Percentiles rank a stretch among this genome's conserved stretches.
These are phyloP conservation scores for Fragum sueziense DNA, from an alignment of 2,888 invertebrate species.

Conservation along the genomic window DNA sequence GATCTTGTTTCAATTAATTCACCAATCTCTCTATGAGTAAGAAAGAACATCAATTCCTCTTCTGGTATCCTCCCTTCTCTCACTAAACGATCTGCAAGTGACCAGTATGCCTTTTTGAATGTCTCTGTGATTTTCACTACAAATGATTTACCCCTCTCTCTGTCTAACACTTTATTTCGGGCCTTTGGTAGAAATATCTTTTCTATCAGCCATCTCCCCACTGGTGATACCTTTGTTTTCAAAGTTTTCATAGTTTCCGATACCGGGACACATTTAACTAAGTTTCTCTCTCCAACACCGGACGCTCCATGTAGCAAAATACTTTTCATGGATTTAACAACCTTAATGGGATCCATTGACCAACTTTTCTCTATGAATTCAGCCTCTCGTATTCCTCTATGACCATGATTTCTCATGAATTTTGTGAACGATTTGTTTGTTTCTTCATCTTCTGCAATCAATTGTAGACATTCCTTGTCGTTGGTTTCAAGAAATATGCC, in stretches of 20 bases:
- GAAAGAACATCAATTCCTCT: conserved; percentile 86
- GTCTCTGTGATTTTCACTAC: conserved; percentile 84
- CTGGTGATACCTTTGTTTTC: neutral
- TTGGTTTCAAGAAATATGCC: neutral
- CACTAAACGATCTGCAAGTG: conserved; percentile 85
- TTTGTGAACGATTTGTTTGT: neutral
- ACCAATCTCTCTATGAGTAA: conserved; percentile 87
- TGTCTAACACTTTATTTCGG: conserved; percentile 85
- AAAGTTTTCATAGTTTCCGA: conserved; percentile 15
- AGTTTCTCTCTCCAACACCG: neutral
- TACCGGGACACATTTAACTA: neutral
- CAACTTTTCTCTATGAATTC: conserved; percentile 69
- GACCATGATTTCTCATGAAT: conserved; percentile 88
- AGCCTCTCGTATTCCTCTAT: conserved; percentile 85
- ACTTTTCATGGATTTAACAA: conserved; percentile 83
- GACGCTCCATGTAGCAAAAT: conserved; percentile 64
- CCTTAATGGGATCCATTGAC: conserved; percentile 57
- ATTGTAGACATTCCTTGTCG: neutral
- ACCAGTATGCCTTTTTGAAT: conserved; percentile 85
- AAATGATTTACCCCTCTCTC: conserved; percentile 86
- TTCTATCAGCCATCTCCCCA: conserved; percentile 8
- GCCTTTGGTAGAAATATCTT: conserved; percentile 74
- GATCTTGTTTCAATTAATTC: conserved; percentile 84
- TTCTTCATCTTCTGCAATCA: neutral
- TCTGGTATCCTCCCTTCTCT: conserved; percentile 86